A percentile compares a stretch with the other conserved stretches of the same genome.
Conservation (phyloP, 2,113 vertebrate genomes). For the Corydoras maculifer region DNA sequence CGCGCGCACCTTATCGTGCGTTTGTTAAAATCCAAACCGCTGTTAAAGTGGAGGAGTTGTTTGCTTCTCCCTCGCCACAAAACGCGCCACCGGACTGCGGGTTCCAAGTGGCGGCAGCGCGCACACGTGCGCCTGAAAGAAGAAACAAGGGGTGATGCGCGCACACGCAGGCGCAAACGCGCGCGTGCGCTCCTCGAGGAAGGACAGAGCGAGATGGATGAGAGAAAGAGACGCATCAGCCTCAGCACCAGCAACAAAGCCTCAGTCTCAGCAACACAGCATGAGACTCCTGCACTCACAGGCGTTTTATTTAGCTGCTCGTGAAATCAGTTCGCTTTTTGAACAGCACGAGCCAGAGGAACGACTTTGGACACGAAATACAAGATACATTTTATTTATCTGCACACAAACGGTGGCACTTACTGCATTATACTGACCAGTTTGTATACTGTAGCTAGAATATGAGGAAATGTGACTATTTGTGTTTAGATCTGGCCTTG, state of each 20-base stretch:
- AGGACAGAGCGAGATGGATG: constrained; percentile 44
- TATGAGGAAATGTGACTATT: too few species aligned
- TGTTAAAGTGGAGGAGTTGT: not conserved
- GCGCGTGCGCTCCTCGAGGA: not conserved
- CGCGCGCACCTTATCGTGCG: too few species aligned
- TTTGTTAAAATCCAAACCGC: not conserved
- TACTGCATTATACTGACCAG: too few species aligned
- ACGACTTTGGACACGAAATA: too few species aligned
- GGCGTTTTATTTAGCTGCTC: too few species aligned
- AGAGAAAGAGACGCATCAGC: constrained; percentile 25
- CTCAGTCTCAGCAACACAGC: constrained; percentile 1
- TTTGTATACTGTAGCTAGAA: too few species aligned
- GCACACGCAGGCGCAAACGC: not conserved
- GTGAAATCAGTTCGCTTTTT: too few species aligned
- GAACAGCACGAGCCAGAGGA: too few species aligned
- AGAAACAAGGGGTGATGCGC: not conserved
- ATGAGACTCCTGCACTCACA: too few species aligned
- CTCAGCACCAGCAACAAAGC: constrained; percentile 13
- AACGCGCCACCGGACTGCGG: not conserved
- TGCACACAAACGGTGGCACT: too few species aligned
- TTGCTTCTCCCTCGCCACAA: not conserved
- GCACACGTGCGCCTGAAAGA: not conserved
- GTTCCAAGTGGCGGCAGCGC: not conserved
- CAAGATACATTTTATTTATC: too few species aligned
- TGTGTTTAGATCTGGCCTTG: too few species aligned